phyloP scores from a whole-genome alignment of 2,113 vertebrate species.

The Anhinga rufa region DNA sequence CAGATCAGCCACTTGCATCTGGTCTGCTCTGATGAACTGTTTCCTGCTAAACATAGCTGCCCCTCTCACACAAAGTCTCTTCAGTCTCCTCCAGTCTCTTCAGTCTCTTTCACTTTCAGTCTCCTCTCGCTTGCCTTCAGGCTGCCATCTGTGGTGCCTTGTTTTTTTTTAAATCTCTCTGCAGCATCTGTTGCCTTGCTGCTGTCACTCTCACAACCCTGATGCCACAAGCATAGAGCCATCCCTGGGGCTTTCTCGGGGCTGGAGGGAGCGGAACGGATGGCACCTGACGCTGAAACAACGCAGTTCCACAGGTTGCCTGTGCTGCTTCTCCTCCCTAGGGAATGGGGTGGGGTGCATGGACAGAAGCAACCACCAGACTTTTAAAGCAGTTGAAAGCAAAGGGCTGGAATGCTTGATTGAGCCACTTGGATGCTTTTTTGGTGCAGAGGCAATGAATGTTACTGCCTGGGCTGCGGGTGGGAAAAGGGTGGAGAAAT shows the following conservation, averaged over 20 bases:
- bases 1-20: neutral
- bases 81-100: neutral
- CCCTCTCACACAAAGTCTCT: neutral
- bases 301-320: neutral
- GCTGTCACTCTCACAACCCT: neutral
- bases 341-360: no score
- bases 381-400: neutral
- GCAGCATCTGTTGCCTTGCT: neutral
- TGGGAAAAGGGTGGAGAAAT: neutral
- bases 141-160: neutral
- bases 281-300: no score
- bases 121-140: neutral
- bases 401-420: neutral
- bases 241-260: neutral
- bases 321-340: neutral
- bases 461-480: no score
- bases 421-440: neutral
- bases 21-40: fast-evolving
- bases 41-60: neutral
- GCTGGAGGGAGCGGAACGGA: no score
- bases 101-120: neutral
- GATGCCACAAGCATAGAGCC: neutral
- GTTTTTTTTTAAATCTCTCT: neutral
- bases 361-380: no score
- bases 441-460: neutral